Conservation (phyloP, 2,888 invertebrate species). For the Clitarchus hookeri region DNA sequence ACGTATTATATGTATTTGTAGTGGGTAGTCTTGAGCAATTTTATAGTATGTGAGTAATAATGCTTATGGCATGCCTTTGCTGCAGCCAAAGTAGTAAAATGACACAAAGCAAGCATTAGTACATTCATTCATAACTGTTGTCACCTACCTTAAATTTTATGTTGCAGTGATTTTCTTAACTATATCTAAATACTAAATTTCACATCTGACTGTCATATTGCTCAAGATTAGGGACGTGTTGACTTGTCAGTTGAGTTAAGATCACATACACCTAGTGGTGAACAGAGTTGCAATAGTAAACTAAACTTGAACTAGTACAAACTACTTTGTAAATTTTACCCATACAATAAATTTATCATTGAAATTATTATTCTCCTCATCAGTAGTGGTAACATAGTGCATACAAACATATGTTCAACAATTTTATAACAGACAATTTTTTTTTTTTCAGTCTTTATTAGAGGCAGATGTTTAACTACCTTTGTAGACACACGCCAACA, state of each 20-base stretch:
- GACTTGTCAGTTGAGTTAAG: neutral
- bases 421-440: constrained; percentile 11
- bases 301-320: neutral
- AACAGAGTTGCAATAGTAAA: neutral
- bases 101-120: neutral
- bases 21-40: constrained; percentile 4
- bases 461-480: constrained; percentile 28
- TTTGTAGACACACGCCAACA: neutral
- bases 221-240: constrained; percentile 12
- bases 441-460: constrained; percentile 34
- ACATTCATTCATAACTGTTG: neutral
- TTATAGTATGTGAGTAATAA: neutral
- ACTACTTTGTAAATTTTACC: neutral
- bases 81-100: neutral
- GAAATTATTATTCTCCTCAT: neutral
- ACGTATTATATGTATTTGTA: neutral
- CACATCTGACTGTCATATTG: neutral
- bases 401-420: constrained; percentile 2
- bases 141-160: neutral
- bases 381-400: constrained; percentile 2
- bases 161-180: neutral
- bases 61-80: neutral
- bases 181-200: neutral
- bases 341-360: neutral
- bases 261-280: neutral